A percentile compares a stretch with the other conserved stretches of the same genome.
Conservation (phyloP, 2,797 vertebrate genomes). For the Natrix natrix region DNA sequence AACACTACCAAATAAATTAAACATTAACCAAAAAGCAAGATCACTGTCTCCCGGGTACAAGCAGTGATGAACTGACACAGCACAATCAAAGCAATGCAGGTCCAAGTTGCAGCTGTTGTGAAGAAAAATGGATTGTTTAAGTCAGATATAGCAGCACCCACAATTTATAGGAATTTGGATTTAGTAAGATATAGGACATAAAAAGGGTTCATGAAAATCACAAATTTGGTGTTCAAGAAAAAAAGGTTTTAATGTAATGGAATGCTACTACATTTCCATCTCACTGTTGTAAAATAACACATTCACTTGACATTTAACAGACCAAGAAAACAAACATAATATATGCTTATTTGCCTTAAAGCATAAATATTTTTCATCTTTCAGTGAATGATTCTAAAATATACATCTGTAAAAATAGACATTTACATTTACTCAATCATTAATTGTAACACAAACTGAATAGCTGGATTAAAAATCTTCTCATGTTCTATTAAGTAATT, state of each 20-base stretch:
- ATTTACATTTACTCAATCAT: neutral
- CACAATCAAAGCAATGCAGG: slow-evolving; percentile 6
- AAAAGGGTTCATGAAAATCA: slow-evolving; percentile 2
- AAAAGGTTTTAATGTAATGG: neutral
- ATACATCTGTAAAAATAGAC: neutral
- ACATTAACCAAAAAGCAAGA: slow-evolving; percentile 1
- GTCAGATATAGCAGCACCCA: neutral
- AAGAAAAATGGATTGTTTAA: slow-evolving; percentile 4
- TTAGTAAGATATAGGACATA: neutral
- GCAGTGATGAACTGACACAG: neutral
- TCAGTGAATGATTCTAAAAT: neutral
- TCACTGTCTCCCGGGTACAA: neutral
- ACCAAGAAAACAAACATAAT: neutral
- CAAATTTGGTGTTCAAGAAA: slow-evolving; percentile 12
- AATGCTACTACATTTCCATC: neutral
- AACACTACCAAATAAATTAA: slow-evolving; percentile 36
- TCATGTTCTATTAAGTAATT: neutral
- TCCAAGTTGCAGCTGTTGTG: neutral
- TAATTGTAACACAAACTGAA: slow-evolving; percentile 10
- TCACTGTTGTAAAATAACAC: slow-evolving; percentile 3
- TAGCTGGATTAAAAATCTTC: neutral
- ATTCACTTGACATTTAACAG: neutral
- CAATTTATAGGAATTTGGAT: neutral
- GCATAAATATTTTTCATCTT: slow-evolving; percentile 16
- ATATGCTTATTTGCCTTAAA: neutral